These are phyloP conservation scores for Drosophila sp. DNA, from an alignment of 1,140 invertebrate genomes.

Conservation along the genomic window DNA sequence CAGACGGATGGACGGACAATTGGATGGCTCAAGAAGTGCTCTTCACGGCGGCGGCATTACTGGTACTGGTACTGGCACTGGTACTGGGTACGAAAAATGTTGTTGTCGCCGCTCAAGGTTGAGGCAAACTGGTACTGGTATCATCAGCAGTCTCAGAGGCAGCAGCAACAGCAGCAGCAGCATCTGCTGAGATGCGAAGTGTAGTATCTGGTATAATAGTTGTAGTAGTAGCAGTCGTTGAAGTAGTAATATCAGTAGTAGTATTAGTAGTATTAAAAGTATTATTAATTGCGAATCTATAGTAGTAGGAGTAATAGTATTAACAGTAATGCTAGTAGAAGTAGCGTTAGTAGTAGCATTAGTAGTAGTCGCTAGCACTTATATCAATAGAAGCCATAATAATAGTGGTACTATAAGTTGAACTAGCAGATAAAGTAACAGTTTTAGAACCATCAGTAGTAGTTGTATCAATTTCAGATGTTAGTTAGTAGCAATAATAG, in stretches of 20 bases:
- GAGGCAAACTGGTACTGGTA: conserved; percentile 75
- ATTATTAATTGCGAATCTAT: background rate
- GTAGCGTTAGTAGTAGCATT: conserved; percentile 5
- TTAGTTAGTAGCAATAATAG: background rate
- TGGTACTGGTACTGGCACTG: conserved; percentile 34
- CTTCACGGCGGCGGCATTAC: conserved; percentile 52
- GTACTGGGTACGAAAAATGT: conserved; percentile 64
- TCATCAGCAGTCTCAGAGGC: conserved; percentile 43
- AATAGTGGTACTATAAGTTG: background rate
- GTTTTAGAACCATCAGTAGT: too few species aligned
- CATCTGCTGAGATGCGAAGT: background rate
- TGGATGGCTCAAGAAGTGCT: conserved; percentile 70
- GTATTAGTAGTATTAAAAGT: background rate
- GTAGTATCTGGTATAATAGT: background rate
- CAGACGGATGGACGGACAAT: conserved; percentile 15
- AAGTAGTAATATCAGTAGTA: background rate
- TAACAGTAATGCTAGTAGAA: background rate
- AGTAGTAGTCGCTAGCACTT: background rate
- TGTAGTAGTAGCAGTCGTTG: background rate
- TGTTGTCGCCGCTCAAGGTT: conserved; percentile 75
- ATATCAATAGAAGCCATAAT: background rate
- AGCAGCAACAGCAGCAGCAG: conserved; percentile 6
- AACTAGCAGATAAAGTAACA: background rate
- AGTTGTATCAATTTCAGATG: too few species aligned
- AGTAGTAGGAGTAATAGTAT: background rate